Percentiles rank a stretch among this genome's conserved stretches.
Conservation (phyloP, 2,888 invertebrate species). For the Leuctra nigra region DNA sequence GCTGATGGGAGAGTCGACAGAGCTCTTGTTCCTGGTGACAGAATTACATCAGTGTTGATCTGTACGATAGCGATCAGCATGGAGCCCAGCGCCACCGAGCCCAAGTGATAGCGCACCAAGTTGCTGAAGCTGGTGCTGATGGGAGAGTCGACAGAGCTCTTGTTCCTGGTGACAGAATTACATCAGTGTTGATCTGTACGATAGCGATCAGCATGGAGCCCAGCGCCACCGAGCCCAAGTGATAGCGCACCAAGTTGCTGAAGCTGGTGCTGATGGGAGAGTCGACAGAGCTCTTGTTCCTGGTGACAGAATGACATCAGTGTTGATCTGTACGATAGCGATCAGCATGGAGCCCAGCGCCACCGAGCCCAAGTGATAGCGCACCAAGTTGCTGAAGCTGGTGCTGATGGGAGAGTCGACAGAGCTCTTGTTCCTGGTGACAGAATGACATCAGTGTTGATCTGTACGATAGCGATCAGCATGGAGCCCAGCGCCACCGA, state of each 20-base stretch:
- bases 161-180: conserved; percentile 46
- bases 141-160: conserved; percentile 41
- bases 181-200: no score
- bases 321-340: conserved; percentile 62
- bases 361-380: conserved; percentile 69
- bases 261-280: conserved; percentile 45
- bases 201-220: conserved; percentile 68
- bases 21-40: conserved; percentile 44
- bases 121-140: conserved; percentile 44
- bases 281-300: conserved; percentile 43
- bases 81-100: conserved; percentile 70
- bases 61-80: conserved; percentile 65
- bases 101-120: conserved; percentile 60
- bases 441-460: no score
- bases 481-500: conserved; percentile 71
- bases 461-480: conserved; percentile 61
- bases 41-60: no score
- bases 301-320: no score
- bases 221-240: conserved; percentile 69
- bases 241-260: conserved; percentile 51
- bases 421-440: conserved; percentile 43
- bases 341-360: conserved; percentile 71
- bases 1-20: conserved; percentile 42
- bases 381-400: conserved; percentile 45
- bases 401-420: conserved; percentile 42